Evolutionary conservation across 92 coral and sea anemone genomes (phyloP), one percentile per base, ranked within the genome.

Genomic region (Siderastrea radians): DNA sequence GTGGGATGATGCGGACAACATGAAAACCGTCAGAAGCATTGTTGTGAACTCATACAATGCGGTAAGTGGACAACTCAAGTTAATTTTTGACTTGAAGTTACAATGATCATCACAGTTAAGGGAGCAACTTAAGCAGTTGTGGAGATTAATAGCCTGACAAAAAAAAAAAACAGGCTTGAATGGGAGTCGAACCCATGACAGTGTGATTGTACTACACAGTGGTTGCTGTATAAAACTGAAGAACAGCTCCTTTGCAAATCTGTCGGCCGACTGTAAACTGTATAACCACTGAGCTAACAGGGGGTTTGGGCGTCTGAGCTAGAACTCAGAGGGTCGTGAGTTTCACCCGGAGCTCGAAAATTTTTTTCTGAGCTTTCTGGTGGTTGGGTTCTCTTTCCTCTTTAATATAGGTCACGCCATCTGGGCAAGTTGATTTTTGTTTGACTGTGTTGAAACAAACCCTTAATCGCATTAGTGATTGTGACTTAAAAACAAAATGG

Each of bases 41-140:
- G 87, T 84, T 12, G 87, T 92, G 3, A 85, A 92, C 65, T 89
- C 88, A 38, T 89, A 92, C 67, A 92, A 92, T 85, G 95, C 93
- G 15, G 93, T 89, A 75, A 74, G 93, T 77, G 67, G 78, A 9
- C 14, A 50, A 46, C 55, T 72, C 78, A 49, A 51, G 54, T 72
- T 65, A 16, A 65, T 15, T 65, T 65, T 65, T 65, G 70, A 65
- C 70, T 65, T 6, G 14, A 65, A 65, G 45, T 65, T 65, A 16
- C 70, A 65, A 65, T 65, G 70, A 65, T 65, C 70, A 65, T 65
- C 70, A 65, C 70, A 65, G 70, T 15, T 65, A 65, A 65, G 70
- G 70, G 70, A 65, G 70, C 70, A 65, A 65, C 70, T 65, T 65
- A 65, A 65, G 70, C 70, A 65, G 70, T 65, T 65, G 14, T 65